phyloP scores from a whole-genome alignment of 2,888 invertebrate genomes.

The Dioctria rufipes region DNA sequence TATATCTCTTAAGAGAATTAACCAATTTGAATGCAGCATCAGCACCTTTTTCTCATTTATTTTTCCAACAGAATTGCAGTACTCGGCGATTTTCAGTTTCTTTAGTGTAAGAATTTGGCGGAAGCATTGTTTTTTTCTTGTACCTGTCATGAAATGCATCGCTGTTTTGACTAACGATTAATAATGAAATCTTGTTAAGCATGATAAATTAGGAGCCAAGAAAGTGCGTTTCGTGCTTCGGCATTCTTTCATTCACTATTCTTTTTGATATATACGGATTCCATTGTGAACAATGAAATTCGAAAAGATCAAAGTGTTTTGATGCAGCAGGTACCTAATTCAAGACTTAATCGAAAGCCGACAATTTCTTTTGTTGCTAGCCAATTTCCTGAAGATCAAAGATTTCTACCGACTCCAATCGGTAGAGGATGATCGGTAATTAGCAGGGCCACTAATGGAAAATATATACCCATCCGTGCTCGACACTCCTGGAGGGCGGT shows the following conservation, averaged over 20 bases:
- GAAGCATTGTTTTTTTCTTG: not conserved
- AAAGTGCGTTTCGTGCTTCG: conserved; percentile 24
- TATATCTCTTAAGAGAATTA: too few species aligned
- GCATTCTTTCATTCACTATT: conserved; percentile 22
- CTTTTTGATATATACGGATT: conserved; percentile 1
- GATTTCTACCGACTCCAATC: not conserved
- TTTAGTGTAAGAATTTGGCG: too few species aligned
- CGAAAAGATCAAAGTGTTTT: conserved; percentile 31
- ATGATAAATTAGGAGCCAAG: conserved; percentile 27
- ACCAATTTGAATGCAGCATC: too few species aligned
- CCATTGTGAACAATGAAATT: not conserved
- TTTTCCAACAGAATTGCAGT: too few species aligned
- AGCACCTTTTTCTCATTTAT: too few species aligned
- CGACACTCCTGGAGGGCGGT: not conserved
- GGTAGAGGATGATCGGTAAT: conserved; percentile 6
- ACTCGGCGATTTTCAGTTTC: too few species aligned
- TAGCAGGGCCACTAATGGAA: conserved; percentile 27
- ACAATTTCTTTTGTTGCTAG: conserved; percentile 43
- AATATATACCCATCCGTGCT: not conserved
- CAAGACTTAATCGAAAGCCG: conserved; percentile 39
- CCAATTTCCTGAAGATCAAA: conserved; percentile 42
- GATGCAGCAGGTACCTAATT: conserved; percentile 14
- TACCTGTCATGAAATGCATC: conserved; percentile 22
- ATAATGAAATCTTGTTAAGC: conserved; percentile 39
- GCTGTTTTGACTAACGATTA: conserved; percentile 43